Conservation (phyloP, 2,113 vertebrate genomes). For the Cyanocitta stelleri region DNA sequence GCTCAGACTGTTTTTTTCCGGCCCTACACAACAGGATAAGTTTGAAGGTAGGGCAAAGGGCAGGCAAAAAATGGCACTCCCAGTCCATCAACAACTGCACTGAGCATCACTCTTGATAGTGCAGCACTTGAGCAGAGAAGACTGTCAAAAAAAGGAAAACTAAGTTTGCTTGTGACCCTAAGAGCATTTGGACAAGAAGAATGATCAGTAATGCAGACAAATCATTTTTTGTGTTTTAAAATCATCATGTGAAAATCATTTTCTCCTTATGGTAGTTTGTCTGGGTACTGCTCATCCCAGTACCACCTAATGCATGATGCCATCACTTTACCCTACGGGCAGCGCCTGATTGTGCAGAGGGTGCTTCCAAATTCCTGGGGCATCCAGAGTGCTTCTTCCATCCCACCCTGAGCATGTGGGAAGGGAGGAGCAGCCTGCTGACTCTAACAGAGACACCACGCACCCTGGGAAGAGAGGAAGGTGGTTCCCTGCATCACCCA, state of each 20-base stretch:
- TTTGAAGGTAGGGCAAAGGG: background rate
- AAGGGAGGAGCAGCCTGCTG: background rate
- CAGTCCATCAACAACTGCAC: background rate
- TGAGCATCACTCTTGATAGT: background rate
- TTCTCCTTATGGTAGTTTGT: background rate
- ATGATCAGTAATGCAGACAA: background rate
- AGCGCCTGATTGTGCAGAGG: background rate
- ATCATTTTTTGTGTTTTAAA: background rate
- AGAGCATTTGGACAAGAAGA: background rate
- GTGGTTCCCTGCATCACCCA: background rate
- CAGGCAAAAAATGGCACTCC: background rate
- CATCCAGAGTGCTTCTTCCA: background rate
- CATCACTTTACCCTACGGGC: background rate
- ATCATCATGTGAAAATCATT: accelerated
- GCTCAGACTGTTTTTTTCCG: background rate
- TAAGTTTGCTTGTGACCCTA: background rate
- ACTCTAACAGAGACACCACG: accelerated
- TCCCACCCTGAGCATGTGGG: background rate
- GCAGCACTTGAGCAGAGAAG: background rate
- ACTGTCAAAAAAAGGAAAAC: background rate
- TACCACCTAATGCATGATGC: background rate
- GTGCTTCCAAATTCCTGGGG: background rate
- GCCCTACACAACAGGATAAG: background rate
- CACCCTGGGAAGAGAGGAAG: background rate
- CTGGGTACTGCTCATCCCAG: background rate